Percentiles rank a stretch among this genome's conserved stretches.
phyloP scores from a whole-genome alignment of 2,888 invertebrate genomes.

The Stenoptilia bipunctidactyla region DNA sequence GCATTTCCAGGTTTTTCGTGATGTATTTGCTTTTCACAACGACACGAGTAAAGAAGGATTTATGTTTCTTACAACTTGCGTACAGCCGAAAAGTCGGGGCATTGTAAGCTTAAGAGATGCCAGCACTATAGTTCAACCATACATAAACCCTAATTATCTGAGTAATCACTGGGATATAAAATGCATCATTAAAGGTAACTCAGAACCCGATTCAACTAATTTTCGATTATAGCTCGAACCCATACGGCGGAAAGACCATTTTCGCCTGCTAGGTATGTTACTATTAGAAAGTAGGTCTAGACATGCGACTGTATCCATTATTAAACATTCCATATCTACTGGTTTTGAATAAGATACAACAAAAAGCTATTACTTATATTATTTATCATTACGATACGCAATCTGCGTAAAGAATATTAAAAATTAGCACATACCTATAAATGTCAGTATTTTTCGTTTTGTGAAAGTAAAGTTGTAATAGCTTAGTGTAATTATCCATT shows the following conservation, averaged over 20 bases:
- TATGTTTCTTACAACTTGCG: constrained; percentile 74
- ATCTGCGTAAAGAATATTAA: too few species aligned
- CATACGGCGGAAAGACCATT: too few species aligned
- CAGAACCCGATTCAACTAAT: too few species aligned
- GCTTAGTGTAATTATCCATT: too few species aligned
- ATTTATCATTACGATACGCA: background rate
- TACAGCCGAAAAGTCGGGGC: constrained; percentile 81
- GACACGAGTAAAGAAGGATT: constrained; percentile 77
- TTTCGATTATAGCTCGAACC: too few species aligned
- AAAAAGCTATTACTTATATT: background rate
- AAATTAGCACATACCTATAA: too few species aligned
- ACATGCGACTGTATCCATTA: too few species aligned
- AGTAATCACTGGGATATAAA: constrained; percentile 70
- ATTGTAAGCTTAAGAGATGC: constrained; percentile 67
- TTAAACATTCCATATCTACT: too few species aligned
- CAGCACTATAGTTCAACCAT: constrained; percentile 72
- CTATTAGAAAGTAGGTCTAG: too few species aligned
- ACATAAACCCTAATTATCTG: constrained; percentile 83
- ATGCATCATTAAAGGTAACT: constrained; percentile 72
- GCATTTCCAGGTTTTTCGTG: constrained; percentile 68
- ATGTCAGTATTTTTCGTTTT: too few species aligned
- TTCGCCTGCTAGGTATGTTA: too few species aligned
- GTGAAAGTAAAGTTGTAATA: too few species aligned
- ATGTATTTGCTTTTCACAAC: constrained; percentile 75
- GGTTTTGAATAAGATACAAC: background rate